These are phyloP conservation scores for Chymomyza procnemis DNA, from an alignment of 2,888 invertebrate genomes.

Conservation along the genomic window DNA sequence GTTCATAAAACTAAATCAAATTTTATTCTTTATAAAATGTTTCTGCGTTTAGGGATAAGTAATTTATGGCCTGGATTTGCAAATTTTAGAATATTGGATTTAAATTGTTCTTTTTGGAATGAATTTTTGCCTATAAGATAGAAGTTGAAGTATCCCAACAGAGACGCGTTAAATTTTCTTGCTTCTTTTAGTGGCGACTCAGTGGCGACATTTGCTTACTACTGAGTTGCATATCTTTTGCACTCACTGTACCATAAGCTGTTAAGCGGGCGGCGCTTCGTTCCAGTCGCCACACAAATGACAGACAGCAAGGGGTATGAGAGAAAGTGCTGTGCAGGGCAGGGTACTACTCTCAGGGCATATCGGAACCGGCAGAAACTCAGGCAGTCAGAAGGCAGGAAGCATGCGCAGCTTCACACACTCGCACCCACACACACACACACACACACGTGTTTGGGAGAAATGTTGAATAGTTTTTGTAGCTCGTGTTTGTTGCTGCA, in stretches of 20 bases:
- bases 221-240: background rate
- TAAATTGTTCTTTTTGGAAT: too few relatives aligned
- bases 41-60: too few relatives aligned
- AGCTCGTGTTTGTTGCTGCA: background rate
- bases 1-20: too few relatives aligned
- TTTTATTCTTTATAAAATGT: too few relatives aligned
- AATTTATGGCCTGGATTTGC: too few relatives aligned
- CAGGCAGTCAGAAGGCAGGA: conserved; percentile 40
- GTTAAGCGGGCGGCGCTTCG: background rate
- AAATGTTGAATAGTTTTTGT: background rate
- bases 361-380: background rate
- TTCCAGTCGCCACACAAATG: background rate
- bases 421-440: conserved; percentile 24
- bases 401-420: conserved; percentile 67
- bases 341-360: background rate
- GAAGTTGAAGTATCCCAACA: too few relatives aligned
- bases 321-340: background rate
- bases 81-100: too few relatives aligned
- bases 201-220: background rate
- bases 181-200: too few relatives aligned
- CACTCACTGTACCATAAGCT: background rate
- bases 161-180: too few relatives aligned
- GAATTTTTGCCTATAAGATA: too few relatives aligned
- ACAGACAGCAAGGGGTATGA: background rate
- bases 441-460: conserved; percentile 1